Conservation (phyloP, 2,888 invertebrate species). For the Calameuta filiformis region DNA sequence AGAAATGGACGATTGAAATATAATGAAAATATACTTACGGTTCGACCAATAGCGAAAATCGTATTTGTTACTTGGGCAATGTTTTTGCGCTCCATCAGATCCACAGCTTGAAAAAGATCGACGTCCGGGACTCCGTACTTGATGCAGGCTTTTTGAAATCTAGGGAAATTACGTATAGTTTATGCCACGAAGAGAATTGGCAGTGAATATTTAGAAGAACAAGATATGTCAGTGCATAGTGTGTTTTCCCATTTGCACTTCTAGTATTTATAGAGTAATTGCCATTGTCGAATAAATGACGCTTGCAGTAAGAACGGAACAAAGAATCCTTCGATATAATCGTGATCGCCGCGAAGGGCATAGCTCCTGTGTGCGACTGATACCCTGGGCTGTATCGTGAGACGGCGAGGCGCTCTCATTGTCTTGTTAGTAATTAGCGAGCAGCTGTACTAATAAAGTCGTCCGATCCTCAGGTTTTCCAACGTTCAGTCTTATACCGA, state of each 20-base stretch:
- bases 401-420: constrained; percentile 59
- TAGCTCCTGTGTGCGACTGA: constrained; percentile 51
- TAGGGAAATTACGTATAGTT: constrained; percentile 49
- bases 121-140: constrained; percentile 87
- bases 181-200: too few species aligned
- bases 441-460: too few species aligned
- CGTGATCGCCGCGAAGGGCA: too few species aligned
- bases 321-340: too few species aligned
- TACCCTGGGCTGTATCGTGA: constrained; percentile 48
- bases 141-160: constrained; percentile 85
- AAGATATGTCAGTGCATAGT: too few species aligned
- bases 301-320: too few species aligned
- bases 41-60: constrained; percentile 88
- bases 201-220: too few species aligned
- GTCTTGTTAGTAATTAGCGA: constrained; percentile 58
- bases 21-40: constrained; percentile 68
- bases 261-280: not conserved
- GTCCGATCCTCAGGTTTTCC: too few species aligned
- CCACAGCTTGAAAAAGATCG: constrained; percentile 92
- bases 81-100: constrained; percentile 91
- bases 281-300: not conserved
- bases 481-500: too few species aligned
- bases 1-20: not conserved
- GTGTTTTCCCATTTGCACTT: too few species aligned
- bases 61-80: constrained; percentile 88